Evolutionary conservation across 2,113 vertebrate genomes (phyloP), one percentile per base, ranked within the genome.

Genomic region (Eulemur rufifrons): DNA sequence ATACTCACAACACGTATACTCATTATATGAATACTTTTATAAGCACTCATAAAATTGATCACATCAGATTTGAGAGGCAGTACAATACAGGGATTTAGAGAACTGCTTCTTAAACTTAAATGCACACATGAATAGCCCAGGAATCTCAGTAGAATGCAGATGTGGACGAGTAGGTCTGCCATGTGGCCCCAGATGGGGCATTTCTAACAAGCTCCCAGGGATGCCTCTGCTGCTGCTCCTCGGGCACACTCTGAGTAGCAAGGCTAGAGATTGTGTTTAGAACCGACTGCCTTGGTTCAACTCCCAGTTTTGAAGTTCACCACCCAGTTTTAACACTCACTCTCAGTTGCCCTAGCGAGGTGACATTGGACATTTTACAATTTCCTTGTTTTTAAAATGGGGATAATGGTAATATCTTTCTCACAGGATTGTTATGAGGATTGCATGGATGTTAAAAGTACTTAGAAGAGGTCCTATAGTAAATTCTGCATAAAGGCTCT

Each of bases 61-160:
- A 39, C 23, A 56, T 80, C 69, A 64, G 37, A 45, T 80, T 32
- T 39, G 50, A 80, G 14, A 93, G 56, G 27, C 8, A 83, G 10
- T 34, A 83, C 61, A 78, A 84, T 90, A 84, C 63, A 87, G 29
- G 34, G 32, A 94, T 74, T 93, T 94, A 90, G 56, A 92, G 56
- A 81, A 56, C 27, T 92, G 50, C 18, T 86, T 95, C 81, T 89
- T 5, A 52, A 56, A 87, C 4, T 81, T 77, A 21, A 83, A 29
- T 39, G 39, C 14, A 50, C 11, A 8, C 27, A 80, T 17, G 66
- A 84, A 61, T 78, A 23, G 14, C 15, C 18, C 42, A 63, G 37
- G 88, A 91, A 50, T 76, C 59, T 86, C 39, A 77, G 74, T 77
- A 73, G 89, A 93, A 61, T 61, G 13, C 13, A 52, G 42, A 32